A percentile compares a stretch with the other conserved stretches of the same genome.
phyloP scores from a whole-genome alignment of 2,888 invertebrate species.

The Cerastoderma edule region DNA sequence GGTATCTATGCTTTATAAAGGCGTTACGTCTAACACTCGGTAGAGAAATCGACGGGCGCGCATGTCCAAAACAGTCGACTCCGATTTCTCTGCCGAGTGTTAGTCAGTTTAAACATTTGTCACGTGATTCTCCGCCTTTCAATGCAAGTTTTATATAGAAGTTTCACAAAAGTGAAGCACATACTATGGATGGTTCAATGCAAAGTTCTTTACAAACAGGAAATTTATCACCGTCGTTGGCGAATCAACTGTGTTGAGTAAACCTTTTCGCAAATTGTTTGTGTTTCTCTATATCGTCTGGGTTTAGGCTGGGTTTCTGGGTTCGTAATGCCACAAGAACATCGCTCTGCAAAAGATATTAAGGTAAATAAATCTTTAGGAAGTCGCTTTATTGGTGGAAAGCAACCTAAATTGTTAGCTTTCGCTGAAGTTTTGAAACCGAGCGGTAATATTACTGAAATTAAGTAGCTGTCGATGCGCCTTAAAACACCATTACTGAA shows the following conservation, averaged over 20 bases:
- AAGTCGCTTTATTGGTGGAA: too few relatives aligned
- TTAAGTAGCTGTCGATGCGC: too few relatives aligned
- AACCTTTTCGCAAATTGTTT: constrained; percentile 20
- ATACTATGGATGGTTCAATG: neutral
- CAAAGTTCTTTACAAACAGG: neutral
- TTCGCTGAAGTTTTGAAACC: too few relatives aligned
- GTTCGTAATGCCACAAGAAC: constrained; percentile 12
- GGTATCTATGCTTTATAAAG: too few relatives aligned
- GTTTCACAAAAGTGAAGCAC: neutral
- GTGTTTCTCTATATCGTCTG: constrained; percentile 18
- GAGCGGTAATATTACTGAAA: too few relatives aligned
- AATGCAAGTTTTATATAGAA: neutral
- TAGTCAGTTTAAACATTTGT: neutral
- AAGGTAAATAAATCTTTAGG: too few relatives aligned
- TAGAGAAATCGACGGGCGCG: too few relatives aligned
- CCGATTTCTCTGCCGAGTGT: neutral
- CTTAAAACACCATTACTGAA: too few relatives aligned
- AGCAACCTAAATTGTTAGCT: too few relatives aligned
- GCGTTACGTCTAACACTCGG: too few relatives aligned
- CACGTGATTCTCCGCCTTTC: neutral
- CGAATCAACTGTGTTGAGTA: constrained; percentile 7
- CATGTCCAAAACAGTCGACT: neutral
- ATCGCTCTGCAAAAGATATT: constrained; percentile 14
- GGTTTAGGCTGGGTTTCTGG: constrained; percentile 18
- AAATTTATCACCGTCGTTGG: neutral